Evolutionary conservation across 2,113 vertebrate genomes (phyloP).

Genomic region (Rhabdornis inornatus): DNA sequence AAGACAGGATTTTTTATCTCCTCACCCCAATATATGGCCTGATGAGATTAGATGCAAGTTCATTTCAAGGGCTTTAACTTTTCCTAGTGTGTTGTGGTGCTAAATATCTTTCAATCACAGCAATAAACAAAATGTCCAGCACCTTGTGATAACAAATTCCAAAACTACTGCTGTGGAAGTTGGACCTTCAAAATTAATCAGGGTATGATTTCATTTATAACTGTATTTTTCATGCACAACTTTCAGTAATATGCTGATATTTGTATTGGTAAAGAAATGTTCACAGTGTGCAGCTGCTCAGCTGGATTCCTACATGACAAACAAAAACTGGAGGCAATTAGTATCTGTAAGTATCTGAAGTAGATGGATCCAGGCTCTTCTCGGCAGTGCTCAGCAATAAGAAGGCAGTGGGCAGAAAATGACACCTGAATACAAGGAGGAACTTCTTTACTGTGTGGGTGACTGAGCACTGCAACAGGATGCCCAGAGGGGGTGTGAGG

Average conservation of each 20-base stretch:
- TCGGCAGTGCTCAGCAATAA: neutral
- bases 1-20: neutral
- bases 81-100: neutral
- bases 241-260: neutral
- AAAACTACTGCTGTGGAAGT: neutral
- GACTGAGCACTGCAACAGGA: neutral
- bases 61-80: neutral
- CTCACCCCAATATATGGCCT: neutral
- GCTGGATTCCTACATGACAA: neutral
- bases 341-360: neutral
- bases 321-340: neutral
- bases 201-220: neutral
- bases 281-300: neutral
- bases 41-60: neutral
- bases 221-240: neutral
- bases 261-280: neutral
- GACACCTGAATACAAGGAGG: neutral
- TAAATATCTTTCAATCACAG: neutral
- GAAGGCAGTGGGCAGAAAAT: neutral
- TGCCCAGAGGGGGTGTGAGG: neutral
- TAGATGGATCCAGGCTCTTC: neutral
- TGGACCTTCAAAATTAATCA: neutral
- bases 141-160: neutral
- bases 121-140: neutral
- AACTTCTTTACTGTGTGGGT: neutral